These are phyloP conservation scores for Adela reaumurella DNA, from an alignment of 2,888 invertebrate genomes.

Conservation along the genomic window DNA sequence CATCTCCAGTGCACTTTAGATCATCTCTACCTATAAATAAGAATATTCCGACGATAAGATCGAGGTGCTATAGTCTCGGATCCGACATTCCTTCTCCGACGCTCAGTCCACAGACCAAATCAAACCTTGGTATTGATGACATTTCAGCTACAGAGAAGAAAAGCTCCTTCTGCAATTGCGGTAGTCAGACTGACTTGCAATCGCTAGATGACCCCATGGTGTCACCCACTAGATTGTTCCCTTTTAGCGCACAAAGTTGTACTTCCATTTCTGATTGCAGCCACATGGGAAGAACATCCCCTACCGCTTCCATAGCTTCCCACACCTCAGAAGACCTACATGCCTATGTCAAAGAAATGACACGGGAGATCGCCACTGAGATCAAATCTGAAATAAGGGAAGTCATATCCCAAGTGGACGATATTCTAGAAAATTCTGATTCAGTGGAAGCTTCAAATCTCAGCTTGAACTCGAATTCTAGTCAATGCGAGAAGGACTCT, in stretches of 20 bases:
- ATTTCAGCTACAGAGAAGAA: constrained; percentile 31
- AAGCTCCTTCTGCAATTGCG: constrained; percentile 62
- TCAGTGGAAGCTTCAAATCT: constrained; percentile 50
- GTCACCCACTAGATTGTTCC: constrained; percentile 43
- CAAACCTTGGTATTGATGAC: constrained; percentile 60
- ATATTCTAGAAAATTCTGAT: constrained; percentile 70
- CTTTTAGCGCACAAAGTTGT: constrained; percentile 41
- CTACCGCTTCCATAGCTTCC: constrained; percentile 49
- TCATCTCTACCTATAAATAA: constrained; percentile 19
- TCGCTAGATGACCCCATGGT: constrained; percentile 59
- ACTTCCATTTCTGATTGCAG: constrained; percentile 54
- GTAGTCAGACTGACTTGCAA: constrained; percentile 69
- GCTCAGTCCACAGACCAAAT: constrained; percentile 61
- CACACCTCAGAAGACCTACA: constrained; percentile 64
- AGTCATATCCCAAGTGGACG: constrained; percentile 76
- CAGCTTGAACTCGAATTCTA: constrained; percentile 52
- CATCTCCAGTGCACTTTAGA: constrained; percentile 40
- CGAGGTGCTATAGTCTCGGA: constrained; percentile 66
- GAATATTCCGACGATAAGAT: constrained; percentile 29
- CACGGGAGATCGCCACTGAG: constrained; percentile 74
- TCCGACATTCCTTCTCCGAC: constrained; percentile 51
- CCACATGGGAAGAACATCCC: constrained; percentile 53
- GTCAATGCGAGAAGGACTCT: constrained; percentile 63
- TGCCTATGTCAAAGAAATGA: constrained; percentile 74
- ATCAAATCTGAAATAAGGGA: constrained; percentile 79